Evolutionary conservation across 2,797 vertebrate species (phyloP).

Genomic region (Rhynchonycteris naso): DNA sequence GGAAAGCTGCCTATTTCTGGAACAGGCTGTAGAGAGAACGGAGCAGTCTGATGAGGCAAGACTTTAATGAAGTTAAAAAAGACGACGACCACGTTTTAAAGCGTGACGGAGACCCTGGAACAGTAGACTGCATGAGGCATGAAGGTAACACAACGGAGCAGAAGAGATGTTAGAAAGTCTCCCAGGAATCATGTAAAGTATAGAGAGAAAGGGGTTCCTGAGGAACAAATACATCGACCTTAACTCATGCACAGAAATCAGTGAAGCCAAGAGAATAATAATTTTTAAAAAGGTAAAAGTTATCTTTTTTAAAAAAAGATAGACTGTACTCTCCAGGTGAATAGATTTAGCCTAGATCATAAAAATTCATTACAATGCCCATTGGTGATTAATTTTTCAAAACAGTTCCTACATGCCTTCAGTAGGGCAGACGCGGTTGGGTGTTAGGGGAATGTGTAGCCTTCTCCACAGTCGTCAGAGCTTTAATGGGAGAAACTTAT

Average conservation of each 20-base stretch:
- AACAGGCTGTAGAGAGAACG: background rate
- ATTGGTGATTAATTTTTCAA: background rate
- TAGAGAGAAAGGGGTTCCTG: background rate
- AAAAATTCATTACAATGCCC: background rate
- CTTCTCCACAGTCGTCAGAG: background rate
- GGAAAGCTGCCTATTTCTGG: background rate
- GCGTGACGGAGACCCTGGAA: background rate
- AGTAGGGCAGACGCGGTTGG: background rate
- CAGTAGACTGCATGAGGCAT: background rate
- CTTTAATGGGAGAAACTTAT: too few relatives aligned
- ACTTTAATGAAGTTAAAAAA: background rate
- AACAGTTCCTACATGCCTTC: background rate
- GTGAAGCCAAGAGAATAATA: background rate
- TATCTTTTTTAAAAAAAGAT: background rate
- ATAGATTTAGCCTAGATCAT: background rate
- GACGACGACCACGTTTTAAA: background rate
- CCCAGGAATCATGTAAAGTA: background rate
- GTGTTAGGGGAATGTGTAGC: background rate
- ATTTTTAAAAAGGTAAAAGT: background rate
- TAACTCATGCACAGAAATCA: background rate
- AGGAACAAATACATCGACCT: background rate
- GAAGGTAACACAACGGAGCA: background rate
- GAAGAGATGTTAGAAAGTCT: slow-evolving; percentile 13
- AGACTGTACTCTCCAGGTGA: background rate
- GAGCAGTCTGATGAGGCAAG: background rate